Percentiles rank a stretch among this genome's conserved stretches.
phyloP scores from a whole-genome alignment of 2,797 vertebrate species.

The Leptoclinus maculatus region DNA sequence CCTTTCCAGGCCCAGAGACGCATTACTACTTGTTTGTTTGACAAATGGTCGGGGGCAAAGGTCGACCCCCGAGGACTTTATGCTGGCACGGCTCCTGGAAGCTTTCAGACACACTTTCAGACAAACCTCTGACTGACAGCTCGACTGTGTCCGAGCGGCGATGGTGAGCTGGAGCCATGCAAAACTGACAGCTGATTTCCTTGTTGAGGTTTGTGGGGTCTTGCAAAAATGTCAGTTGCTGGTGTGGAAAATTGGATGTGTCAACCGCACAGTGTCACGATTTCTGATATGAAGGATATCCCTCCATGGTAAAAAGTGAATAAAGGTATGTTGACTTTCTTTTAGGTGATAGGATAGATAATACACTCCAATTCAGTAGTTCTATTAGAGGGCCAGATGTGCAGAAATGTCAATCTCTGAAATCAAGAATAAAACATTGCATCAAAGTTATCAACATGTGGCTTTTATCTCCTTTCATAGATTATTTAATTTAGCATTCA shows the following conservation, averaged over 20 bases:
- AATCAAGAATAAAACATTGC: not conserved
- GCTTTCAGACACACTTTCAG: constrained; percentile 20
- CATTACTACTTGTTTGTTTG: constrained; percentile 55
- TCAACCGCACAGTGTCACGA: not conserved
- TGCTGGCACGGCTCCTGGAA: constrained; percentile 12
- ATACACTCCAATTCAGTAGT: not conserved
- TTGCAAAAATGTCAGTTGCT: not conserved
- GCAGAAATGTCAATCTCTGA: not conserved
- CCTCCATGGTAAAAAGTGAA: not conserved
- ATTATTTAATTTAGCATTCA: not conserved
- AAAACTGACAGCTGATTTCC: constrained; percentile 24
- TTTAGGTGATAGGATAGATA: not conserved
- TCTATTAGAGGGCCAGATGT: not conserved
- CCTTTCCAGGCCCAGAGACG: constrained; percentile 35
- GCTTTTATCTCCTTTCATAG: not conserved
- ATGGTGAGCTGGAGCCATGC: not conserved
- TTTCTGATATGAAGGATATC: not conserved
- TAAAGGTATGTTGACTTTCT: not conserved
- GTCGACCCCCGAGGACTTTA: constrained; percentile 32
- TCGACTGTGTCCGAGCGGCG: not conserved
- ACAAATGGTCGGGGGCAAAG: constrained; percentile 49
- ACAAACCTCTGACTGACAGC: constrained; percentile 16
- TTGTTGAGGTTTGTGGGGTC: constrained; percentile 6
- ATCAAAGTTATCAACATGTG: not conserved
- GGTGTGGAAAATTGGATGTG: not conserved